Percentiles rank a stretch among this genome's conserved stretches.
Evolutionary conservation across 2,113 vertebrate genomes (phyloP).

Genomic region (Channa maculata): DNA sequence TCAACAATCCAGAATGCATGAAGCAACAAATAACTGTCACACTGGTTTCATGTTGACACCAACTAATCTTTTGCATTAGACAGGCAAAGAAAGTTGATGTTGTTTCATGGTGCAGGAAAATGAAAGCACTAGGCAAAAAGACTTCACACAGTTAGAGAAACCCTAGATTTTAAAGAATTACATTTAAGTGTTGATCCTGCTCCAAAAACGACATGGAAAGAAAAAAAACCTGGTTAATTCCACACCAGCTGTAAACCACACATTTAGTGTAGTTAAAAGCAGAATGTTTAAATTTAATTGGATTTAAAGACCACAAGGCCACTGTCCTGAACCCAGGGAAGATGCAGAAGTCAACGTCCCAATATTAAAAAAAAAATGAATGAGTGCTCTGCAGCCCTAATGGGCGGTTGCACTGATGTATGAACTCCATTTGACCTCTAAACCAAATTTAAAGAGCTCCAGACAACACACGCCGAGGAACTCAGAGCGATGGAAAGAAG

Average conservation of each 20-base stretch:
- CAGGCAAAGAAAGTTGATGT: background rate
- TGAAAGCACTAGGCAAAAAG: background rate
- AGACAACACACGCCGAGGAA: constrained; percentile 1
- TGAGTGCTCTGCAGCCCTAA: constrained; percentile 3
- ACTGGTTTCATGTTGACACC: background rate
- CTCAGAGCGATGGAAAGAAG: background rate
- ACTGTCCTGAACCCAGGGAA: background rate
- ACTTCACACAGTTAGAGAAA: background rate
- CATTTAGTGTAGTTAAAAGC: background rate
- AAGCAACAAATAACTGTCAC: background rate
- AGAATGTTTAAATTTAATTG: constrained; percentile 22
- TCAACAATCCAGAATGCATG: background rate
- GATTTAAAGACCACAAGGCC: background rate
- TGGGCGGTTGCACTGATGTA: background rate
- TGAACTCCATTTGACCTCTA: constrained; percentile 38
- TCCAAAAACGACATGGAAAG: constrained; percentile 33
- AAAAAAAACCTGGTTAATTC: constrained; percentile 14
- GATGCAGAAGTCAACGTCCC: background rate
- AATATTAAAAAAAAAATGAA: background rate
- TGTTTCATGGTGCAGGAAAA: background rate
- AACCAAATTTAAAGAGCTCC: constrained; percentile 14
- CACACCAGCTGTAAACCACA: constrained; percentile 1
- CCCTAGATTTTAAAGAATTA: background rate
- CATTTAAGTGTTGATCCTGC: background rate
- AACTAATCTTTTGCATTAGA: background rate